phyloP scores from a whole-genome alignment of 2,113 vertebrate genomes.

The Calyptommatus sinebrachiatus region DNA sequence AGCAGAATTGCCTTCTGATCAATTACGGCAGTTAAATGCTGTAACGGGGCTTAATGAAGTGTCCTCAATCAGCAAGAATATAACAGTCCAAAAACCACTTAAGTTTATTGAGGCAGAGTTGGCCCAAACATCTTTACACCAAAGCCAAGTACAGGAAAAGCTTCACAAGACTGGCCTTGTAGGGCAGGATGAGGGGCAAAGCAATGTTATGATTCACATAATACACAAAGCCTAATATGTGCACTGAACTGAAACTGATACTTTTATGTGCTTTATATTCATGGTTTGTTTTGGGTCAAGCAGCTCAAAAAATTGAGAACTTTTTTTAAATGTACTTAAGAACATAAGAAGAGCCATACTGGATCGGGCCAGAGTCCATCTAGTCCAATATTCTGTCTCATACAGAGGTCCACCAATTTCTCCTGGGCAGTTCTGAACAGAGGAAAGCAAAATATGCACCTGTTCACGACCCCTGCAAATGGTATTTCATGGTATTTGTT shows the following conservation, averaged over 20 bases:
- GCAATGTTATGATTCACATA: not conserved
- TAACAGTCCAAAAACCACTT: conserved; percentile 23
- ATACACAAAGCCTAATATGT: not conserved
- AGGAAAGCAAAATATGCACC: too few relatives aligned
- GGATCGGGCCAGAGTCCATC: too few relatives aligned
- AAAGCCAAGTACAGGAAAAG: not conserved
- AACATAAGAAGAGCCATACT: too few relatives aligned
- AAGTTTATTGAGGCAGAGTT: not conserved
- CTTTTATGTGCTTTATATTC: not conserved
- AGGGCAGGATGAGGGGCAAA: not conserved
- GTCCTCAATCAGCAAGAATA: not conserved
- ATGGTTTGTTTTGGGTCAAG: too few relatives aligned
- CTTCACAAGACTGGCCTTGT: not conserved
- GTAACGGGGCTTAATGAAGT: conserved; percentile 12
- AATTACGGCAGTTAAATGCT: not conserved
- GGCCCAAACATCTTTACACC: not conserved
- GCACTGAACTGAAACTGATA: not conserved
- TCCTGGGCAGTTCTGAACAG: too few relatives aligned
- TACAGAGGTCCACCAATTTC: too few relatives aligned
- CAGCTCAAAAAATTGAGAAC: too few relatives aligned
- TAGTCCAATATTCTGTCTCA: too few relatives aligned
- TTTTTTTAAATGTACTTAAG: too few relatives aligned
- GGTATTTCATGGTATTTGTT: too few relatives aligned
- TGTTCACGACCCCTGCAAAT: too few relatives aligned
- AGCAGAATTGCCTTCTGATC: conserved; percentile 16